These are phyloP conservation scores for Calcarius ornatus DNA, from an alignment of 2,113 vertebrate species.

Conservation along the genomic window DNA sequence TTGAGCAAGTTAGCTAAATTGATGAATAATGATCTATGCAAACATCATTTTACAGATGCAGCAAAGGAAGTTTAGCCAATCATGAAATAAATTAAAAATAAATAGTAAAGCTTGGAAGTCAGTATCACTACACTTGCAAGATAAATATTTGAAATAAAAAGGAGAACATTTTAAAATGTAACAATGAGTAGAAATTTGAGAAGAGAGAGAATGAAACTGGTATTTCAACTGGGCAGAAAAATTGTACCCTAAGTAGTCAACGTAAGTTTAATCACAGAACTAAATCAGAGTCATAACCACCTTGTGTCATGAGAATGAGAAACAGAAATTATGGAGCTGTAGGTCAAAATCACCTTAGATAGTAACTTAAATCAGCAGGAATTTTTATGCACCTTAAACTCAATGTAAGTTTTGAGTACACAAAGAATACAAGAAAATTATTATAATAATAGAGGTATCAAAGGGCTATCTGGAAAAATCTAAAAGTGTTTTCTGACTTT, in stretches of 20 bases:
- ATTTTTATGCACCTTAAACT: not conserved
- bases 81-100: conserved; percentile 19
- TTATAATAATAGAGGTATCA: not conserved
- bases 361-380: not conserved
- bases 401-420: not conserved
- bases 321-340: not conserved
- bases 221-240: not conserved
- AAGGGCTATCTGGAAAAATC: not conserved
- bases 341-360: not conserved
- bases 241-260: not conserved
- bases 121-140: not conserved
- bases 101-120: not conserved
- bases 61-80: not conserved
- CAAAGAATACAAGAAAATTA: not conserved
- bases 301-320: not conserved
- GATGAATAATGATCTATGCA: not conserved
- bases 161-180: not conserved
- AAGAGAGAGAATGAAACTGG: not conserved
- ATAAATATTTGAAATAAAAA: conserved; percentile 5
- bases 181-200: not conserved
- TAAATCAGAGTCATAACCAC: not conserved
- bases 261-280: not conserved
- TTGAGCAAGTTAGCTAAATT: not conserved
- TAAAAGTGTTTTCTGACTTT: not conserved
- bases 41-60: not conserved